A percentile compares a stretch with the other conserved stretches of the same genome.
Evolutionary conservation across 2,888 invertebrate genomes (phyloP).

Genomic region (Melipona beecheii): DNA sequence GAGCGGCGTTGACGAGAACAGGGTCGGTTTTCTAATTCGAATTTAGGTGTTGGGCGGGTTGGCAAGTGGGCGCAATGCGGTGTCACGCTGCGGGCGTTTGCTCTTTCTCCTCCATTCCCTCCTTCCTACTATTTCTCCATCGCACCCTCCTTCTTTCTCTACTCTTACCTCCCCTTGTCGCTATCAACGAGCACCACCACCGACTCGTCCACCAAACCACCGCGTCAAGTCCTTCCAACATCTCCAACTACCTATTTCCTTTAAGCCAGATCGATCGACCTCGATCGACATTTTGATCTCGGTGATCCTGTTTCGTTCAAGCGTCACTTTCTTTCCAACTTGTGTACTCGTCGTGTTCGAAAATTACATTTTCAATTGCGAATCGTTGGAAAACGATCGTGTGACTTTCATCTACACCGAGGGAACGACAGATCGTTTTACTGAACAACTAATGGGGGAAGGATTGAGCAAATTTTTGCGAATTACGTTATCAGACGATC

Average conservation of each 20-base stretch:
- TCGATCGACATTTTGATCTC: conserved; percentile 72
- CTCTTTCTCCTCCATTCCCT: conserved; percentile 69
- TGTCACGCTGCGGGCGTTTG: conserved; percentile 81
- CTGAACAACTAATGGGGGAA: not conserved
- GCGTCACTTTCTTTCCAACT: conserved; percentile 43
- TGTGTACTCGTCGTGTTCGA: not conserved
- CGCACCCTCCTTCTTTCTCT: conserved; percentile 51
- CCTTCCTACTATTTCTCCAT: conserved; percentile 41
- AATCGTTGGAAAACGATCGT: not conserved
- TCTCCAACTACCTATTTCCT: conserved; percentile 53
- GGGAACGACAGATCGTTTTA: rapidly evolving
- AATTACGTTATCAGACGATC: not conserved
- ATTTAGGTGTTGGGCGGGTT: conserved; percentile 82
- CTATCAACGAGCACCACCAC: conserved; percentile 41
- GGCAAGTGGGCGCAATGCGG: conserved; percentile 82
- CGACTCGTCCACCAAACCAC: conserved; percentile 52
- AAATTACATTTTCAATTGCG: not conserved
- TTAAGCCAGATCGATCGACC: conserved; percentile 72
- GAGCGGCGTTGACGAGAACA: conserved; percentile 76
- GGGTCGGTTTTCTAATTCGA: conserved; percentile 80
- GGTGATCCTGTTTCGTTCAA: conserved; percentile 58
- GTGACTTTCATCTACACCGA: not conserved
- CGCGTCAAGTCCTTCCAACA: conserved; percentile 66
- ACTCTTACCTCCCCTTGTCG: conserved; percentile 45
- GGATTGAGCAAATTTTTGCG: not conserved